phyloP scores from a whole-genome alignment of 92 coral and sea anemone genomes.

The Heliopora coerulea region DNA sequence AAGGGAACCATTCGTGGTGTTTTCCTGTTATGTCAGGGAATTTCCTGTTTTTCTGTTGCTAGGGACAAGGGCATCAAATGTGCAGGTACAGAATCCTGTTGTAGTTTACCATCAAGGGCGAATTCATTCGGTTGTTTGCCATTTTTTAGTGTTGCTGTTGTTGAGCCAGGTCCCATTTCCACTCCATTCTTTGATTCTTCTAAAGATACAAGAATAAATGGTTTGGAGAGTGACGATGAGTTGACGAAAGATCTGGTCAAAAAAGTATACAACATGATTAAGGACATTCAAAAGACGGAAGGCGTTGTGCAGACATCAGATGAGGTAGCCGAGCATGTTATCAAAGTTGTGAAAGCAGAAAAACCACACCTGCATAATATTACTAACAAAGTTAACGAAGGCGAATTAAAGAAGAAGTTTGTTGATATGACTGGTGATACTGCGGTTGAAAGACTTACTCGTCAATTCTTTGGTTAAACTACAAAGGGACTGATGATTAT shows the following conservation, averaged over 20 bases:
- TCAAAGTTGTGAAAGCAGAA: conserved; percentile 65
- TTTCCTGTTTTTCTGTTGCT: too few species aligned
- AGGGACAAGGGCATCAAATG: too few species aligned
- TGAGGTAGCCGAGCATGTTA: conserved; percentile 74
- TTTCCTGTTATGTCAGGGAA: too few species aligned
- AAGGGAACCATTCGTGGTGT: too few species aligned
- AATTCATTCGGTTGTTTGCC: background rate
- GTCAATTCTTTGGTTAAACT: conserved; percentile 55
- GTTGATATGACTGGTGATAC: conserved; percentile 85
- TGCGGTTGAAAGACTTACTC: conserved; percentile 47
- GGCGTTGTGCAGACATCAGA: conserved; percentile 66
- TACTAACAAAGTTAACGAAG: conserved; percentile 69
- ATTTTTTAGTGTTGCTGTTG: conserved; percentile 65
- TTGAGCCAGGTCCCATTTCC: conserved; percentile 90
- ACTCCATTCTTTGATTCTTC: conserved; percentile 54
- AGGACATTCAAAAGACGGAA: conserved; percentile 50
- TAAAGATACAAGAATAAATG: background rate
- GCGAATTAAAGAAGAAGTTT: conserved; percentile 57
- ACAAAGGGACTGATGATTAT: background rate
- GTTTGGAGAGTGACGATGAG: conserved; percentile 60
- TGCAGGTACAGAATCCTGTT: too few species aligned
- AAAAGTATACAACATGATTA: conserved; percentile 57
- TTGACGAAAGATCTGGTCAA: conserved; percentile 73
- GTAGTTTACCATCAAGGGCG: too few species aligned
- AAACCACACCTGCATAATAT: conserved; percentile 87